Percentiles rank a stretch among this genome's conserved stretches.
Conservation (phyloP, 2,797 vertebrate genomes). For the Pangasius macronema region DNA sequence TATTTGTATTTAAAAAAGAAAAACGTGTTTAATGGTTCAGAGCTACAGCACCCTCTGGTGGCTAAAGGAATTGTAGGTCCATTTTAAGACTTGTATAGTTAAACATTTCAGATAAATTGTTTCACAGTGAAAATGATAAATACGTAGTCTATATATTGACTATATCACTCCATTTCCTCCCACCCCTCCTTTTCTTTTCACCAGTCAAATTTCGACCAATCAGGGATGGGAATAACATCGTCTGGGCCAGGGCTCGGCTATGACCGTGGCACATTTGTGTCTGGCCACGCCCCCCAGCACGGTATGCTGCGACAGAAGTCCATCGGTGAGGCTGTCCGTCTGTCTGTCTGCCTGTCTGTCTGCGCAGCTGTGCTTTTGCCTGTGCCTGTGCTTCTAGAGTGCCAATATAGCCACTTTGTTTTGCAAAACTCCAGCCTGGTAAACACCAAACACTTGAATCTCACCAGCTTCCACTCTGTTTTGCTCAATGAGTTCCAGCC, state of each 20-base stretch:
- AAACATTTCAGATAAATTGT: not conserved
- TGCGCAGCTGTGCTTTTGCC: conserved; percentile 49
- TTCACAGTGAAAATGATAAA: not conserved
- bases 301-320: conserved; percentile 93
- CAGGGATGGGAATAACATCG: conserved; percentile 76
- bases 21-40: not conserved
- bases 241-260: conserved; percentile 80
- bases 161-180: not conserved
- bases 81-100: not conserved
- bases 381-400: conserved; percentile 48
- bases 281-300: conserved; percentile 80
- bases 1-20: not conserved
- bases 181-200: conserved; percentile 55
- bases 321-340: conserved; percentile 83
- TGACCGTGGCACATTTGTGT: conserved; percentile 83
- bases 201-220: conserved; percentile 83
- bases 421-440: conserved; percentile 3
- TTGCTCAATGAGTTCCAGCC: not conserved
- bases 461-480: not conserved
- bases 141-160: not conserved
- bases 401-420: not conserved
- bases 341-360: conserved; percentile 57
- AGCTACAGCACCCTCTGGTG: conserved; percentile 25
- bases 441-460: not conserved
- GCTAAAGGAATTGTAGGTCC: not conserved